Percentiles rank a stretch among this genome's conserved stretches.
Evolutionary conservation across 2,113 vertebrate genomes (phyloP).

Genomic region (Andinoacara biseriatus): DNA sequence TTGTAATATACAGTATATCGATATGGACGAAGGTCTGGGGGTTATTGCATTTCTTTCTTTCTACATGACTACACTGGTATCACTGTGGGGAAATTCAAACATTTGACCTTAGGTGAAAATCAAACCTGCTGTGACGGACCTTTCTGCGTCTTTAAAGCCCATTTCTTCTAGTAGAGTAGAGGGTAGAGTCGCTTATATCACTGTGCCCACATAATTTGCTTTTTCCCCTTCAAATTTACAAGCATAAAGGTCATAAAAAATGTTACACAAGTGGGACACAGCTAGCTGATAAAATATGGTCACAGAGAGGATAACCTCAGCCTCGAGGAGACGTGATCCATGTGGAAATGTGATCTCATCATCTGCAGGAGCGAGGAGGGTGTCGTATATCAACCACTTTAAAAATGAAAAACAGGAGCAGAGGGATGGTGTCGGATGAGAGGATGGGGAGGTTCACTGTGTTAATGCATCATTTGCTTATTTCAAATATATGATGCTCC

Average conservation of each 20-base stretch:
- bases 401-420: not conserved
- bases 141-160: not conserved
- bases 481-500: not conserved
- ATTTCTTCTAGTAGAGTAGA: too few relatives aligned
- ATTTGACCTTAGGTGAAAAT: not conserved
- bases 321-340: constrained; percentile 11
- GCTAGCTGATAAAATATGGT: constrained; percentile 18
- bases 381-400: constrained; percentile 45
- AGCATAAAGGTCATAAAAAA: not conserved
- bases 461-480: not conserved
- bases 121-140: not conserved
- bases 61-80: constrained; percentile 23
- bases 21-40: constrained; percentile 10
- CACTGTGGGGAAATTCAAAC: not conserved
- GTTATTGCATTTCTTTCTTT: constrained; percentile 14
- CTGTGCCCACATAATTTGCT: not conserved
- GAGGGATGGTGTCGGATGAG: constrained; percentile 2
- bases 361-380: constrained; percentile 33
- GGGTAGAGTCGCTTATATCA: not conserved
- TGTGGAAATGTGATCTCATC: constrained; percentile 46
- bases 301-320: not conserved
- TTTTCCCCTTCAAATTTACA: not conserved
- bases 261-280: not conserved
- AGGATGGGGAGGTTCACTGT: not conserved
- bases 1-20: constrained; percentile 36